phyloP scores from a whole-genome alignment of 2,113 vertebrate species.

The Bombycilla garrulus region DNA sequence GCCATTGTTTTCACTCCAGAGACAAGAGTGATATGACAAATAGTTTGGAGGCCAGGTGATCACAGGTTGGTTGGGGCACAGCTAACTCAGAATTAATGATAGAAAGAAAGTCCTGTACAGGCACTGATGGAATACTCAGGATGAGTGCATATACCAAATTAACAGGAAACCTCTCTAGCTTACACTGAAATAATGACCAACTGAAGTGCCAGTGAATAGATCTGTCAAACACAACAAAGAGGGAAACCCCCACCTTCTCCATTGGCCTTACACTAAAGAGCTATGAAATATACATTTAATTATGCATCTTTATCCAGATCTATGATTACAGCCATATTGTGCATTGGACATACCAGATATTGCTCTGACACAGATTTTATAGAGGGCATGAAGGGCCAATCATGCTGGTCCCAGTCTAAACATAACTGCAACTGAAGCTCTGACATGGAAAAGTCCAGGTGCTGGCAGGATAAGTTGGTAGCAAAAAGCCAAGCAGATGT shows the following conservation, averaged over 20 bases:
- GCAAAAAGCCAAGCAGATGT: slow-evolving; percentile 54
- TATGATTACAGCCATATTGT: background rate
- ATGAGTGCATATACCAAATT: background rate
- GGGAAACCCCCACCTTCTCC: background rate
- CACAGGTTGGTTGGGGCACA: background rate
- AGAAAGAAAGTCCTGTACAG: background rate
- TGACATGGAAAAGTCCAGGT: slow-evolving; percentile 83
- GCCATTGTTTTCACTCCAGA: background rate
- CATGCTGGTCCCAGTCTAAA: slow-evolving; percentile 89
- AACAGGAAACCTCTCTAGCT: background rate
- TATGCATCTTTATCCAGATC: slow-evolving; percentile 41
- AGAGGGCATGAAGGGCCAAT: slow-evolving; percentile 84
- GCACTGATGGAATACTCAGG: background rate
- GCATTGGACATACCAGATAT: slow-evolving; percentile 85
- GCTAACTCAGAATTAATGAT: background rate
- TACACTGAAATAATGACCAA: background rate
- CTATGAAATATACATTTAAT: background rate
- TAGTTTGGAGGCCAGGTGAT: background rate
- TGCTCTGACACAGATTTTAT: slow-evolving; percentile 84
- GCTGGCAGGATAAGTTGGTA: slow-evolving; percentile 70
- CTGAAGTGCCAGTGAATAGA: background rate
- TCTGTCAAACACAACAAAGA: background rate
- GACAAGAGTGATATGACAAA: background rate
- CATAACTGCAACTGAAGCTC: slow-evolving; percentile 85
- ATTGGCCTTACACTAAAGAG: background rate